Base-by-base conservation (phyloP, 2,113 vertebrate species). In the Pseudorasbora parva region DNA sequence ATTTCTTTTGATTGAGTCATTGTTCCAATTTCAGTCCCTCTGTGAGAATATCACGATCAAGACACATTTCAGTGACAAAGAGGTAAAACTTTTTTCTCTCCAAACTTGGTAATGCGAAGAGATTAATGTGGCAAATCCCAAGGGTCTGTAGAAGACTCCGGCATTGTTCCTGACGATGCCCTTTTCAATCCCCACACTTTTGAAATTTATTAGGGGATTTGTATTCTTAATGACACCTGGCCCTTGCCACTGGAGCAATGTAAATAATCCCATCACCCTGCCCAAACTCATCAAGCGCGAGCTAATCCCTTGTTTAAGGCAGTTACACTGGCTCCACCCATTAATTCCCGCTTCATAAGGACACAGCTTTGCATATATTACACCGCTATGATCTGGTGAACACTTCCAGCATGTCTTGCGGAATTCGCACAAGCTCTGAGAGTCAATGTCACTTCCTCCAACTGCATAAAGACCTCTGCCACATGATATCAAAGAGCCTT, bases 231-330 rank as follows among this genome's bases (percentile, higher is more conserved):
- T 94, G 94, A 94, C 93, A 95, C 93, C 94, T 94, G 93, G 91
- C 66, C 93, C 91, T 90, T 91, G 90, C 91, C 90, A 91, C 91
- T 81, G 89, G 91, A 92, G 90, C 90, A 91, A 91, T 93, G 93
- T 94, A 94, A 93, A 94, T 94, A 95, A 94, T 94, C 93, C 93
- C 94, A 93, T 94, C 94, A 93, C 87, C 89, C 91, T 90, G 84
- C 89, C 89, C 89, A 89, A 85, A 90, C 90, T 93, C 93, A 93
- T 94, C 93, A 93, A 91, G 87, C 88, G 87, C 90, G 89, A 87
- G 88, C 92, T 94, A 94, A 95, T 95, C 94, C 94, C 94, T 94
- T 93, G 93, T 94, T 94, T 94, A 94, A 95, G 93, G 93, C 93
- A 92, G 93, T 94, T 94, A 94, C 93, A 93, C 88, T 90, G 88